A percentile compares a stretch with the other conserved stretches of the same genome.
These are phyloP conservation scores for Proisotoma minuta DNA, from an alignment of 2,888 invertebrate genomes.

Conservation along the genomic window DNA sequence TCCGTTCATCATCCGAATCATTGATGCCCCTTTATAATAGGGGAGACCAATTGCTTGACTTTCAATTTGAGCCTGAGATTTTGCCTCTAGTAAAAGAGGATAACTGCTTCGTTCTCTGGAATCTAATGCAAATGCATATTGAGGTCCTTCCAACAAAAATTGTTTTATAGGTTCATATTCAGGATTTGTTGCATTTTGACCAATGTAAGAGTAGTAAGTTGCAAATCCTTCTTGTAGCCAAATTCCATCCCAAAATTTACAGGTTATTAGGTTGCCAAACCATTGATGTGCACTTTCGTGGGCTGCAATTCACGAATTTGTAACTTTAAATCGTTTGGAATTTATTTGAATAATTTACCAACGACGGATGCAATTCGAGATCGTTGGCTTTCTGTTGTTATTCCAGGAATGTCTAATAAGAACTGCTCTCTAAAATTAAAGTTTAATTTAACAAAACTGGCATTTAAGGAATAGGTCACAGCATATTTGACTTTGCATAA, in stretches of 20 bases:
- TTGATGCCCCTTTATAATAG: constrained; percentile 51
- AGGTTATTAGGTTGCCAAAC: constrained; percentile 28
- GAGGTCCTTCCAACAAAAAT: constrained; percentile 32
- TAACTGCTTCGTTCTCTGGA: constrained; percentile 49
- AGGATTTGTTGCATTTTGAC: constrained; percentile 32
- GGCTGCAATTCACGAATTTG: too few relatives aligned
- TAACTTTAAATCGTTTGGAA: background rate
- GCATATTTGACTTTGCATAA: too few relatives aligned
- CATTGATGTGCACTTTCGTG: constrained; percentile 50
- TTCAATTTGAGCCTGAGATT: constrained; percentile 27
- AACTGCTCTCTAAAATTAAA: constrained; percentile 34
- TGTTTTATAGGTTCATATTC: constrained; percentile 39
- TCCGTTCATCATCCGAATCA: constrained; percentile 56
- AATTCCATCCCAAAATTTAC: constrained; percentile 48
- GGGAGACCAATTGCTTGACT: constrained; percentile 28
- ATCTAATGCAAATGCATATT: constrained; percentile 50
- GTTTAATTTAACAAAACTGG: too few relatives aligned
- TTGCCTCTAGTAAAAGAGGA: constrained; percentile 49
- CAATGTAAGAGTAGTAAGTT: constrained; percentile 41
- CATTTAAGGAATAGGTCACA: too few relatives aligned
- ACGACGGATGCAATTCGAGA: constrained; percentile 48
- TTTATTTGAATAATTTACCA: constrained; percentile 32
- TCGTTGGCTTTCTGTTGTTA: constrained; percentile 23
- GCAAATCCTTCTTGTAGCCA: constrained; percentile 50
- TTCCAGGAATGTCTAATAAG: constrained; percentile 36